Conservation (phyloP, 1,140 invertebrate species). For the Dryas iulia region DNA sequence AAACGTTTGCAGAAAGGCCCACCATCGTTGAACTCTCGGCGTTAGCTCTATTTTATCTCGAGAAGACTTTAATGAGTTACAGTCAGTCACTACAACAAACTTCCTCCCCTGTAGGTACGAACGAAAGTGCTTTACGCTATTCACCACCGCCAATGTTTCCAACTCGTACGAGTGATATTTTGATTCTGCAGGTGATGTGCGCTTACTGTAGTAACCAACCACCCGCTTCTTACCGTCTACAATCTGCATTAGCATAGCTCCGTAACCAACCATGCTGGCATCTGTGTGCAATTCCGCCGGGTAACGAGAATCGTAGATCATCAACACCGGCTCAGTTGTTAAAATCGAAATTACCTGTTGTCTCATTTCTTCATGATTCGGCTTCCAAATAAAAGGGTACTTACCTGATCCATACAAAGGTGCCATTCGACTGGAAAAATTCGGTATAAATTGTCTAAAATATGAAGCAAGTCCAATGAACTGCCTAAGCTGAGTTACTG, state of each 20-base stretch:
- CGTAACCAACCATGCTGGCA: neutral
- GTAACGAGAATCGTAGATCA: neutral
- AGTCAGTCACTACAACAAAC: neutral
- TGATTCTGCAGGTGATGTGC: neutral
- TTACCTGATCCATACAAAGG: neutral
- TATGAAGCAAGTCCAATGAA: neutral
- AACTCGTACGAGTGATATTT: neutral
- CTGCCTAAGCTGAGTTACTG: neutral
- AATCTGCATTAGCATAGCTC: neutral
- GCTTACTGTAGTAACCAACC: conserved; percentile 1
- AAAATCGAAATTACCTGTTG: neutral
- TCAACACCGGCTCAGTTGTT: neutral
- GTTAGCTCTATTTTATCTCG: neutral
- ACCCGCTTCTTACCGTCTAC: neutral
- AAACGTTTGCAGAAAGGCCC: conserved; percentile 27
- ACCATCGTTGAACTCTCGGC: conserved; percentile 1
- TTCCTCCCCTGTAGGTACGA: neutral
- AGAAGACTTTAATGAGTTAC: neutral
- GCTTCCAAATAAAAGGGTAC: neutral
- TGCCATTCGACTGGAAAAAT: neutral
- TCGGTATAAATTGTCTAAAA: neutral
- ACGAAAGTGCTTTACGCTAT: neutral
- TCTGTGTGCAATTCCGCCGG: neutral
- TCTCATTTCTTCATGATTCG: neutral
- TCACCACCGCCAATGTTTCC: conserved; percentile 5